These are phyloP conservation scores for Schizothorax lantsangensis DNA, from an alignment of 2,797 vertebrate species.

Conservation along the genomic window DNA sequence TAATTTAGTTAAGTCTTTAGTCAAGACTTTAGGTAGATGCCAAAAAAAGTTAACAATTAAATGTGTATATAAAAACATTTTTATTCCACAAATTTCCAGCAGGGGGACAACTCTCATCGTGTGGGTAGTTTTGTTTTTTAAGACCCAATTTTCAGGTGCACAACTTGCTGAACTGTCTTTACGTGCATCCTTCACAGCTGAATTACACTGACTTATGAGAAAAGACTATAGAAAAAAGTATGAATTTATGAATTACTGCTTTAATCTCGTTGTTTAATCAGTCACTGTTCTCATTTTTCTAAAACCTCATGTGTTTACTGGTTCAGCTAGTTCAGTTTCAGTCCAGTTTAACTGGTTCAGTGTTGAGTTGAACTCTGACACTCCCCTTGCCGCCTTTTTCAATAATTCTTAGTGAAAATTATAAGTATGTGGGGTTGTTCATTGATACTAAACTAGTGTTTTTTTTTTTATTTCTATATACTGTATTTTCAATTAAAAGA, in stretches of 20 bases:
- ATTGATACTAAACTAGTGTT: background rate
- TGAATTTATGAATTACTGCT: background rate
- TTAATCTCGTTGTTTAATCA: background rate
- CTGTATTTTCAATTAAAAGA: background rate
- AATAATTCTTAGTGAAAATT: background rate
- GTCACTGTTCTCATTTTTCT: background rate
- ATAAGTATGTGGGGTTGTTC: background rate
- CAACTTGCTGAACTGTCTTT: too few species aligned
- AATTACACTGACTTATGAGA: background rate
- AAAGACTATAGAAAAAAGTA: background rate
- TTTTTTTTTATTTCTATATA: background rate
- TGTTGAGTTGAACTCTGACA: background rate
- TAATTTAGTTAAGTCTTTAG: background rate
- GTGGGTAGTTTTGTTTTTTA: too few species aligned
- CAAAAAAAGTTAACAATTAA: too few species aligned
- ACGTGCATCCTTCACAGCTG: too few species aligned
- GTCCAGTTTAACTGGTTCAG: conserved; percentile 23
- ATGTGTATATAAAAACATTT: too few species aligned
- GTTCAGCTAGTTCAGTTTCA: background rate
- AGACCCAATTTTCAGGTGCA: too few species aligned
- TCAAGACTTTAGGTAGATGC: background rate
- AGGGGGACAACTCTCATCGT: too few species aligned
- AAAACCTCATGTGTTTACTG: background rate
- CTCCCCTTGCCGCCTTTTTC: too few species aligned
- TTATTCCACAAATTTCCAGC: too few species aligned